A percentile compares a stretch with the other conserved stretches of the same genome.
Evolutionary conservation across 2,113 vertebrate genomes (phyloP).

Genomic region (Merops nubicus): DNA sequence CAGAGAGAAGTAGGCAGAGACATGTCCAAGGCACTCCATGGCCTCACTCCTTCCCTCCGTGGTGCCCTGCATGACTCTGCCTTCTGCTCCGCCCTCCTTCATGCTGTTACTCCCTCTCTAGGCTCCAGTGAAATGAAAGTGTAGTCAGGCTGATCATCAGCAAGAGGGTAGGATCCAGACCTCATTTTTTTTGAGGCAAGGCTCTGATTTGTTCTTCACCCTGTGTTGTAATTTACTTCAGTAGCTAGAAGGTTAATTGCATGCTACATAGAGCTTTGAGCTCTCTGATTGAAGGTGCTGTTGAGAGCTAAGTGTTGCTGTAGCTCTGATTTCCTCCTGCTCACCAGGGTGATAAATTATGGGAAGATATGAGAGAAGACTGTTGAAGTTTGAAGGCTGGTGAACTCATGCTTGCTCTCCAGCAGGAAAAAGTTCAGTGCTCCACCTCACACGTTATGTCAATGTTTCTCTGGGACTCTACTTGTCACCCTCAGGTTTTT

Average conservation of each 20-base stretch:
- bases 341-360: slow-evolving; percentile 30
- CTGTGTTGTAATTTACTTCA: slow-evolving; percentile 1
- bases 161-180: not conserved
- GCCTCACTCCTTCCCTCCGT: not conserved
- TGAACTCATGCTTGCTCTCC: not conserved
- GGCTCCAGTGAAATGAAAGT: not conserved
- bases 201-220: not conserved
- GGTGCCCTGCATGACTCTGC: not conserved
- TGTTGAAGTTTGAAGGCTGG: slow-evolving; percentile 1
- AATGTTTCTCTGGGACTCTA: not conserved
- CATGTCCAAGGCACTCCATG: not conserved
- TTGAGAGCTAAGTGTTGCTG: slow-evolving; percentile 13
- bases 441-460: not conserved
- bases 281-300: slow-evolving; percentile 34
- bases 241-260: slow-evolving; percentile 31
- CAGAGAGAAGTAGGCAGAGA: not conserved
- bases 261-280: not conserved
- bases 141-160: not conserved
- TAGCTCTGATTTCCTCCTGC: slow-evolving; percentile 30
- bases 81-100: not conserved
- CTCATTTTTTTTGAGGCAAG: not conserved
- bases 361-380: not conserved
- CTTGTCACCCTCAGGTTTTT: not conserved
- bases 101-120: not conserved
- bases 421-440: not conserved